phyloP scores from a whole-genome alignment of 1,140 invertebrate genomes.

The Gerris buenoi region DNA sequence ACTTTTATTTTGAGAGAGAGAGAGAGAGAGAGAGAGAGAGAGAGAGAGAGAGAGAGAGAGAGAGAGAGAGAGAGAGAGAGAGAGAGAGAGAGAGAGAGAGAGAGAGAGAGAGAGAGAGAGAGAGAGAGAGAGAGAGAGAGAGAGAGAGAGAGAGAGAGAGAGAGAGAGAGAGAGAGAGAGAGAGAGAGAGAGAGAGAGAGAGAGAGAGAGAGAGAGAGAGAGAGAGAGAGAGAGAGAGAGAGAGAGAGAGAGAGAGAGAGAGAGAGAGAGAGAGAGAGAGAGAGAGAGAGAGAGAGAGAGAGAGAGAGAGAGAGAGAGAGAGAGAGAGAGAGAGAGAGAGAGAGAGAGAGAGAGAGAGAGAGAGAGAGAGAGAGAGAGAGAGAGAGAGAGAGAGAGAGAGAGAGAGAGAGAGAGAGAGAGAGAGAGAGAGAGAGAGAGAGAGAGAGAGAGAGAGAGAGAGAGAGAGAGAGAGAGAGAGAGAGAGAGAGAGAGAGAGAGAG shows the following conservation, averaged over 20 bases:
- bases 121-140: neutral
- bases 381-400: no score
- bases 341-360: no score
- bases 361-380: no score
- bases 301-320: no score
- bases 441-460: no score
- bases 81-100: neutral
- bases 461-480: no score
- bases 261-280: constrained; percentile 8
- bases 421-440: no score
- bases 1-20: neutral
- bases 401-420: no score
- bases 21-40: neutral
- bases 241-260: no score
- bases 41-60: neutral
- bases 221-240: constrained; percentile 8
- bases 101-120: neutral
- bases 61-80: neutral
- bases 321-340: no score
- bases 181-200: constrained; percentile 8
- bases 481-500: no score
- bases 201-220: constrained; percentile 7
- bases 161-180: neutral
- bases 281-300: constrained; percentile 4
- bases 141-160: constrained; percentile 2